These are phyloP conservation scores for Drosophila paranaensis DNA, from an alignment of 2,888 invertebrate genomes.

Conservation along the genomic window DNA sequence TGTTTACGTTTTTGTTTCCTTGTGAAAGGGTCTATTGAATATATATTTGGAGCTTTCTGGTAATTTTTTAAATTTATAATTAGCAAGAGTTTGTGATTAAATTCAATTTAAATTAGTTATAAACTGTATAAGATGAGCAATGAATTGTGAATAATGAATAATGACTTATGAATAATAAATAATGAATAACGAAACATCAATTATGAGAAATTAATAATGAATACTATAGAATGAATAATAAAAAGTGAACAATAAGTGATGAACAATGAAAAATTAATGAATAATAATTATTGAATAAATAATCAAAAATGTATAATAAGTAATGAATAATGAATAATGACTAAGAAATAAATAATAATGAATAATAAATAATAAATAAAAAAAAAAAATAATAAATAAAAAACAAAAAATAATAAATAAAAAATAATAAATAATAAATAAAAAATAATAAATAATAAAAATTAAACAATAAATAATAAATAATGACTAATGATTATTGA, in stretches of 20 bases:
- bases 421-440: not conserved
- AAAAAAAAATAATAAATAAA: too few relatives aligned
- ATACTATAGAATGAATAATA: not conserved
- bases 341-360: not conserved
- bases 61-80: not conserved
- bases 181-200: not conserved
- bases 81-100: too few relatives aligned
- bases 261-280: not conserved
- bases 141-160: too few relatives aligned
- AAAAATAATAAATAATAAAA: not conserved
- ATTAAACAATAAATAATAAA: not conserved
- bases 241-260: not conserved
- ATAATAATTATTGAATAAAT: not conserved
- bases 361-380: not conserved
- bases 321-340: not conserved
- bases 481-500: too few relatives aligned
- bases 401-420: too few relatives aligned
- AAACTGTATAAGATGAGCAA: not conserved
- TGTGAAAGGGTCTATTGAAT: too few relatives aligned
- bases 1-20: not conserved
- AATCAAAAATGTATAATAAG: not conserved
- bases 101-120: not conserved
- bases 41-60: not conserved
- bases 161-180: not conserved
- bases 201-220: not conserved